phyloP scores from a whole-genome alignment of 2,797 vertebrate species.

The Gymnopithys bicolor region DNA sequence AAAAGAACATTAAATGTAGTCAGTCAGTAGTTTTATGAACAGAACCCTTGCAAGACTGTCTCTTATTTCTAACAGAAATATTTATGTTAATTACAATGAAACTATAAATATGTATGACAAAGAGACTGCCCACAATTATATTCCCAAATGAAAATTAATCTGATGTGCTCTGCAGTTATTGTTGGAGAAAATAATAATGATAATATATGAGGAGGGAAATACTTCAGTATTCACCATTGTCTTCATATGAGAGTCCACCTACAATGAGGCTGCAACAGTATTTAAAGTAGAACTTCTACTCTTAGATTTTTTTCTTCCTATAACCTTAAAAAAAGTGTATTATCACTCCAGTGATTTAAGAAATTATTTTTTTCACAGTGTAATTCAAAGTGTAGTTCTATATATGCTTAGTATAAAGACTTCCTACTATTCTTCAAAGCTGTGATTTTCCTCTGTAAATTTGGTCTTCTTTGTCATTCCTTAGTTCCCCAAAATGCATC shows the following conservation, averaged over 20 bases:
- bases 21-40: not conserved
- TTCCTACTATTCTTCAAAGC: not conserved
- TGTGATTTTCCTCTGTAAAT: not conserved
- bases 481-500: not conserved
- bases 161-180: not conserved
- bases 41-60: not conserved
- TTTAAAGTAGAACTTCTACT: not conserved
- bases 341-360: not conserved
- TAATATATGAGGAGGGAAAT: not conserved
- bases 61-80: not conserved
- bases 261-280: not conserved
- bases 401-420: not conserved
- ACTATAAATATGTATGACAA: not conserved
- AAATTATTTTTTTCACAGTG: not conserved
- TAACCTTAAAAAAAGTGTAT: not conserved
- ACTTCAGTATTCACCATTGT: not conserved
- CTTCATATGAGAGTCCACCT: not conserved
- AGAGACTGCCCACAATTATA: not conserved
- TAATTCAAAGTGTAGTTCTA: not conserved
- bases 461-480: not conserved
- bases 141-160: not conserved
- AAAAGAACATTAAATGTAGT: not conserved
- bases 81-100: not conserved
- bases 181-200: not conserved
- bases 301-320: not conserved